A percentile compares a stretch with the other conserved stretches of the same genome.
These are phyloP conservation scores for Petromus typicus DNA, from an alignment of 2,113 vertebrate species.

Conservation along the genomic window DNA sequence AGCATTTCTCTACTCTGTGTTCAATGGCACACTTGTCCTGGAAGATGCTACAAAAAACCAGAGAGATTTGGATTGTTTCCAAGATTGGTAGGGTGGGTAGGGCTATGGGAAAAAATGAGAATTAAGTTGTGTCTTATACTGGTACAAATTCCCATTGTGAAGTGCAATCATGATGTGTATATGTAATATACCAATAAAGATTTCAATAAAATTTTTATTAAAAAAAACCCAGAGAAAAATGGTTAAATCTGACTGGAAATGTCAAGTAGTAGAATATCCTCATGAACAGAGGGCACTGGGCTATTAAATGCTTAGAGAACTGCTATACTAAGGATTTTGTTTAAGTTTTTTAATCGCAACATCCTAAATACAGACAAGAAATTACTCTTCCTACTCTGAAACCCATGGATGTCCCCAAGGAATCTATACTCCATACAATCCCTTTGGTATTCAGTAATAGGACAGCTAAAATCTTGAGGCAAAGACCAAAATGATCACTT, in stretches of 20 bases:
- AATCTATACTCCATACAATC: not conserved
- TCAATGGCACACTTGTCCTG: not conserved
- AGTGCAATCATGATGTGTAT: too few species aligned
- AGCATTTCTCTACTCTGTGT: not conserved
- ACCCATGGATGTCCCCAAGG: not conserved
- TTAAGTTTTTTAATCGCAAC: not conserved
- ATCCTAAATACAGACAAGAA: not conserved
- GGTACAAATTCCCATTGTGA: too few species aligned
- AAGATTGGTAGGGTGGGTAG: too few species aligned
- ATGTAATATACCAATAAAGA: too few species aligned
- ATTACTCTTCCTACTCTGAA: not conserved
- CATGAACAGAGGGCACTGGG: not conserved
- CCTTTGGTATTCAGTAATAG: not conserved
- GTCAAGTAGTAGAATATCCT: not conserved
- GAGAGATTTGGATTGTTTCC: too few species aligned
- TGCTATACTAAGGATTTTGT: not conserved
- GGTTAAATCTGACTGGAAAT: not conserved
- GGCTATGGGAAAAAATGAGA: too few species aligned
- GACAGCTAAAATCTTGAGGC: not conserved
- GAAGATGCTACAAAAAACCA: not conserved
- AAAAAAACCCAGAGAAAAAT: not conserved
- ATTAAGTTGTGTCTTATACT: too few species aligned
- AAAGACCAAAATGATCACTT: not conserved
- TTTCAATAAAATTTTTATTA: too few species aligned
- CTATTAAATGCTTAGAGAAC: not conserved